Percentiles rank a stretch among this genome's conserved stretches.
Evolutionary conservation across 1,140 invertebrate genomes (phyloP).

Genomic region (Pseudoatta argentina): DNA sequence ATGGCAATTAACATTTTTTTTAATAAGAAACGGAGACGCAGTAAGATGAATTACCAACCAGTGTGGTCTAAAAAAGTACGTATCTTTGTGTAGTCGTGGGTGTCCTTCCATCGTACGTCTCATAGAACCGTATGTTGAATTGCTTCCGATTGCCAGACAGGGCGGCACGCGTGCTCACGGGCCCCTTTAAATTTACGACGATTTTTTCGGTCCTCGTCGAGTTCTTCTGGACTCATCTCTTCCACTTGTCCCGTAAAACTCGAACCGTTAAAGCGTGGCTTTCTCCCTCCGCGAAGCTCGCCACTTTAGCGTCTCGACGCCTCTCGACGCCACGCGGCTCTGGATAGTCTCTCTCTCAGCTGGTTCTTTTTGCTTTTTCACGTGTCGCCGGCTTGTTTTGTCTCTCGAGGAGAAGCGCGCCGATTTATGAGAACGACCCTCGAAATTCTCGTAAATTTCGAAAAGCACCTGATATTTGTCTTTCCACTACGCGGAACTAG

Average conservation of each 20-base stretch:
- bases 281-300: constrained; percentile 6
- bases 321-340: constrained; percentile 17
- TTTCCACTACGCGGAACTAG: constrained; percentile 25
- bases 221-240: constrained; percentile 28
- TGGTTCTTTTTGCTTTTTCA: neutral
- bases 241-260: constrained; percentile 65
- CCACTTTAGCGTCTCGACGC: constrained; percentile 69
- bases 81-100: constrained; percentile 39
- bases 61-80: constrained; percentile 46
- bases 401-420: constrained; percentile 44
- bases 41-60: neutral
- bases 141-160: constrained; percentile 71
- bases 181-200: constrained; percentile 66
- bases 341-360: constrained; percentile 37
- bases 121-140: constrained; percentile 71
- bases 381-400: constrained; percentile 68
- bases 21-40: neutral
- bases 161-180: constrained; percentile 68
- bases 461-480: constrained; percentile 64
- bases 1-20: neutral
- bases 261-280: constrained; percentile 57
- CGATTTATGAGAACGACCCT: constrained; percentile 58
- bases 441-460: constrained; percentile 67
- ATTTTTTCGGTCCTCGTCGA: constrained; percentile 33
- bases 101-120: constrained; percentile 21